A percentile compares a stretch with the other conserved stretches of the same genome.
phyloP scores from a whole-genome alignment of 2,113 vertebrate genomes.

The Mohoua ochrocephala region DNA sequence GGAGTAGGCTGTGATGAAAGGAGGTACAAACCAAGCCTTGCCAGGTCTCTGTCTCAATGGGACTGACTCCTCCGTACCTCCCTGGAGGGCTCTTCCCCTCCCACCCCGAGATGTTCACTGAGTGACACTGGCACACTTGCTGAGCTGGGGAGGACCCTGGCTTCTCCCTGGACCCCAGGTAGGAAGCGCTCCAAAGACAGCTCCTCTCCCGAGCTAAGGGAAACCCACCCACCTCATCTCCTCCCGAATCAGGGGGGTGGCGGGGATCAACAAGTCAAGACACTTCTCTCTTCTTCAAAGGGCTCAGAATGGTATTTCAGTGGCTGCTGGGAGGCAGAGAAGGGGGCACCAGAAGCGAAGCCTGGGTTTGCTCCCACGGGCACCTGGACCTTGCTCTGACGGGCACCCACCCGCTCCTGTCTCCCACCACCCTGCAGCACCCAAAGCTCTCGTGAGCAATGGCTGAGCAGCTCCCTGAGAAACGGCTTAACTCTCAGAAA shows the following conservation, averaged over 20 bases:
- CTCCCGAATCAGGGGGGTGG: neutral
- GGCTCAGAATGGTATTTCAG: neutral
- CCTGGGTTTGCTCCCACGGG: neutral
- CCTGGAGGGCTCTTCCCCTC: neutral
- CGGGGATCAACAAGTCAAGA: neutral
- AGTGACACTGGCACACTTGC: neutral
- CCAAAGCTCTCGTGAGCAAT: neutral
- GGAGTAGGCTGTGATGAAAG: neutral
- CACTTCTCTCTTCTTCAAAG: constrained; percentile 7
- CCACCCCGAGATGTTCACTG: neutral
- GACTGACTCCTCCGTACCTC: neutral
- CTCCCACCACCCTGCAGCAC: neutral
- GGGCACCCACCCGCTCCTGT: neutral
- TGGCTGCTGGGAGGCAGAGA: neutral
- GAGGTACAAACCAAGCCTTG: neutral
- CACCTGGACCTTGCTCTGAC: neutral
- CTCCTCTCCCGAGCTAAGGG: neutral
- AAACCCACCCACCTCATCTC: neutral
- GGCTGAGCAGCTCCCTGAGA: neutral
- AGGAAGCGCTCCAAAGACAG: neutral
- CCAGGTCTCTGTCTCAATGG: neutral
- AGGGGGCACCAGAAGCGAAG: neutral
- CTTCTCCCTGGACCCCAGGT: neutral
- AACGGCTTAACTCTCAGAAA: neutral
- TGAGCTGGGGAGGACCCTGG: neutral